A percentile compares a stretch with the other conserved stretches of the same genome.
These are phyloP conservation scores for Colinus virginianus DNA, from an alignment of 2,113 vertebrate species.

Conservation along the genomic window DNA sequence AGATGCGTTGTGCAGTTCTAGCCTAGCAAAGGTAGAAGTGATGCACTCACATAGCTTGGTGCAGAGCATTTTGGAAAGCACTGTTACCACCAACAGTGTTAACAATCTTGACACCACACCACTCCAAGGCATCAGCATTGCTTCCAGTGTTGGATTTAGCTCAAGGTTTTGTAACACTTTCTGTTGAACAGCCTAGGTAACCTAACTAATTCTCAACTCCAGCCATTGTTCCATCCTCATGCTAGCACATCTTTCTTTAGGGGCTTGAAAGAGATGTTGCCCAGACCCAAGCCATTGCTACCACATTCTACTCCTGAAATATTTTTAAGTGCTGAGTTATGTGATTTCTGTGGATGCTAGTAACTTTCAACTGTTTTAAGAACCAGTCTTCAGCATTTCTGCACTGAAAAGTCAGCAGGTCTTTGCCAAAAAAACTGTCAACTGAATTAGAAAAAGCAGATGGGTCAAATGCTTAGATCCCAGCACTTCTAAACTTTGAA, in stretches of 20 bases:
- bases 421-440: neutral
- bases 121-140: neutral
- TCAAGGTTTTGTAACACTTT: neutral
- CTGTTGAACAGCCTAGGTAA: neutral
- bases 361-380: neutral
- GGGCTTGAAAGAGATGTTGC: neutral
- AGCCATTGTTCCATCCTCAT: neutral
- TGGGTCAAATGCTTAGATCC: neutral
- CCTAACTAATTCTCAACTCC: neutral
- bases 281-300: neutral
- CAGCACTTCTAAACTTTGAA: neutral
- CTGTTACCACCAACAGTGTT: neutral
- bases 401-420: neutral
- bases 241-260: neutral
- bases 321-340: neutral
- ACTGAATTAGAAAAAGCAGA: neutral
- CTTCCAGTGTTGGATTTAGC: neutral
- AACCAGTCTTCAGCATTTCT: neutral
- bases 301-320: neutral
- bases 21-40: neutral
- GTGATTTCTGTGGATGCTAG: neutral
- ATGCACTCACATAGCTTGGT: rapidly evolving
- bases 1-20: neutral
- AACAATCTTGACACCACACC: neutral
- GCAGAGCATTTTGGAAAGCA: neutral